A percentile compares a stretch with the other conserved stretches of the same genome.
Evolutionary conservation across 2,888 invertebrate genomes (phyloP).

Genomic region (Dryomyza anilis): DNA sequence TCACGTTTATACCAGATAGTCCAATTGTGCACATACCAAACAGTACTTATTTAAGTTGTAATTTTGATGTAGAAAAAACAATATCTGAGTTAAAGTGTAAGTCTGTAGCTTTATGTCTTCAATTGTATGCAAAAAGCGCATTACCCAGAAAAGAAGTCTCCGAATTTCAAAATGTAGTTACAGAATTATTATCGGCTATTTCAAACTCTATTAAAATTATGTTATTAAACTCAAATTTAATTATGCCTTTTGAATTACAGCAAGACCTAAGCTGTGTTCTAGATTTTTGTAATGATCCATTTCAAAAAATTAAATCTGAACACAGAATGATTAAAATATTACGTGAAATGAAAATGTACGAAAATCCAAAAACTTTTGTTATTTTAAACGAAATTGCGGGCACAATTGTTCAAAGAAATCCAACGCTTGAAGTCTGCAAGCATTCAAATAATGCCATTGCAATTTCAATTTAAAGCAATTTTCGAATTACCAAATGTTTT

Average conservation of each 20-base stretch:
- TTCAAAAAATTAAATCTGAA: constrained; percentile 29
- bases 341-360: constrained; percentile 25
- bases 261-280: constrained; percentile 20
- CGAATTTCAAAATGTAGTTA: not conserved
- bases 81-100: not conserved
- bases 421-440: constrained; percentile 15
- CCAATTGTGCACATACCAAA: not conserved
- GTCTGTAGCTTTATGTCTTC: not conserved
- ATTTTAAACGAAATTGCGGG: constrained; percentile 20
- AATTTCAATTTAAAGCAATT: constrained; percentile 25
- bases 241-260: not conserved
- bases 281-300: constrained; percentile 29
- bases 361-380: constrained; percentile 21
- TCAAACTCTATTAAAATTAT: not conserved
- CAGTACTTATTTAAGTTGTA: not conserved
- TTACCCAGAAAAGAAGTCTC: not conserved
- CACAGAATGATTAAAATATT: constrained; percentile 27
- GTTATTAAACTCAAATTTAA: not conserved
- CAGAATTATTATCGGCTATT: not conserved
- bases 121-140: not conserved
- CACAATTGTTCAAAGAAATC: constrained; percentile 21
- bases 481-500: constrained; percentile 26
- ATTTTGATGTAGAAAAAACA: not conserved
- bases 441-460: constrained; percentile 26
- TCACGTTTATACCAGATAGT: too few species aligned